Evolutionary conservation across 1,140 invertebrate species (phyloP), one percentile per base, ranked within the genome.

Genomic region (Drosophila sproati): DNA sequence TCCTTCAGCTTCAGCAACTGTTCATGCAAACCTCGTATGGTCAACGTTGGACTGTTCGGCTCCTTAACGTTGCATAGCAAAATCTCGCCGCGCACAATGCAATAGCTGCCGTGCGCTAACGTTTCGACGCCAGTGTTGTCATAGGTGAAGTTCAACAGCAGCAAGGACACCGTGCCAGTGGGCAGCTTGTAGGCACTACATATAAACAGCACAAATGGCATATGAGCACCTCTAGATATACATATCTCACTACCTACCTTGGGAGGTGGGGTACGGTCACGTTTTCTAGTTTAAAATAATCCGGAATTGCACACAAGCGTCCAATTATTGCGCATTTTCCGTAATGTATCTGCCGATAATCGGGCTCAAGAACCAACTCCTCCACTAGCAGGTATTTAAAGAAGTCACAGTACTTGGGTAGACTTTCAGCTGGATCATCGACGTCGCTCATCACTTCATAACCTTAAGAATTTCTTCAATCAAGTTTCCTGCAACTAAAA

Each of bases 301-400:
- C 61, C 2, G 67, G 20, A 31, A 66, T n/a, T 0, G 64, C 28
- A 12, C 51, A 34, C 3, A 89, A 51, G 31, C 86, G 71, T 7
- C 90, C 90, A 60, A 90, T 82, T 10, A 91, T 43, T 20, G 79
- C 56, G 55, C 86, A 90, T 41, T 88, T 79, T 0, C 90, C 90
- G 66, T 80, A 91, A 31, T 91, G 90, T 0, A 91, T 5, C 2
- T 63, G 48, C 3, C 39, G 50, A 34, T 77, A 91, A 45, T 87
- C 76, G 1, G 59, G 32, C 32, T 85, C 75, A 10, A 91, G 57
- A 5, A 37, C 76, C 20, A 91, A 12, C 39, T 91, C 90, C 52
- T 91, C 90, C 1, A 91, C 82, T 8, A 91, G 50, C 2, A 88
- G 43, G 60, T 72, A 51, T 29, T 89, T 85, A 10, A 75, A 82